A percentile compares a stretch with the other conserved stretches of the same genome.
phyloP scores from a whole-genome alignment of 2,797 vertebrate genomes.

The Eupleurogrammus muticus region DNA sequence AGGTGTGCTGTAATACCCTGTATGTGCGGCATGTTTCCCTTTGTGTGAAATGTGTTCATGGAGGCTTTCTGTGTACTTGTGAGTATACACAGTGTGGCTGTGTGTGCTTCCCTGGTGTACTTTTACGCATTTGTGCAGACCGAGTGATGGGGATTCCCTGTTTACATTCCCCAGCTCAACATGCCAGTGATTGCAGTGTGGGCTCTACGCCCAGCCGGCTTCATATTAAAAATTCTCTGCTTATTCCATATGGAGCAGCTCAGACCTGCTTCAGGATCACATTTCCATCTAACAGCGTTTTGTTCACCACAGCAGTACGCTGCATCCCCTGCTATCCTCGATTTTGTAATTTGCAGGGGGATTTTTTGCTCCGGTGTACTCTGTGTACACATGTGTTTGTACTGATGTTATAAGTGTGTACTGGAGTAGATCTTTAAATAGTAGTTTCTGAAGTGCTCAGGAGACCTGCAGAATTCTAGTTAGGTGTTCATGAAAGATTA shows the following conservation, averaged over 20 bases:
- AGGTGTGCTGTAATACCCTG: constrained; percentile 17
- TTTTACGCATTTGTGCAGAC: constrained; percentile 55
- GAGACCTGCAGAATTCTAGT: constrained; percentile 60
- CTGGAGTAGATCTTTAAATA: constrained; percentile 39
- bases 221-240: constrained; percentile 50
- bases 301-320: constrained; percentile 1
- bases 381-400: constrained; percentile 13
- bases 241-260: constrained; percentile 40
- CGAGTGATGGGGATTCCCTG: constrained; percentile 82
- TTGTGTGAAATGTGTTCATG: constrained; percentile 20
- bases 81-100: constrained; percentile 27
- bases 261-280: constrained; percentile 34
- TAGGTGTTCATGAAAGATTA: constrained; percentile 74
- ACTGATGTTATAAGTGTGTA: constrained; percentile 10
- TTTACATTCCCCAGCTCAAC: constrained; percentile 72
- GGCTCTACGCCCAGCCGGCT: constrained; percentile 54
- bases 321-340: constrained; percentile 38
- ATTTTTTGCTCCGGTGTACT: constrained; percentile 4
- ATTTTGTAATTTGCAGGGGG: constrained; percentile 30
- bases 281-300: constrained; percentile 20
- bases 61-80: constrained; percentile 2
- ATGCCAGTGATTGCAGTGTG: constrained; percentile 56
- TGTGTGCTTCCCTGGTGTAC: constrained; percentile 43
- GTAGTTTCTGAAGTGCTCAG: constrained; percentile 36
- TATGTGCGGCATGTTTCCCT: neutral